phyloP scores from a whole-genome alignment of 2,888 invertebrate genomes.

The Chaitophorus viminalis region DNA sequence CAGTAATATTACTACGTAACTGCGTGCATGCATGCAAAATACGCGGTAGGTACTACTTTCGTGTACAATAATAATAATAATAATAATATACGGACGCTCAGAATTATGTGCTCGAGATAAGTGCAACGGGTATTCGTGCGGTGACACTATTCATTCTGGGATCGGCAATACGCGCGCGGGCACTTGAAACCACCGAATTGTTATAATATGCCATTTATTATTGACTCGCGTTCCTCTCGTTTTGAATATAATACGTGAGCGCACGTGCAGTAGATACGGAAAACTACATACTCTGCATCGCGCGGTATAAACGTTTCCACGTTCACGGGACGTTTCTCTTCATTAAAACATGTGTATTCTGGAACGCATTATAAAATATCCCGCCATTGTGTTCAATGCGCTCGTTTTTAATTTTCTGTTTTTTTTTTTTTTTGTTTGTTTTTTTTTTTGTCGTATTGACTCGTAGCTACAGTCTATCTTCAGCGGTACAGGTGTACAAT shows the following conservation, averaged over 20 bases:
- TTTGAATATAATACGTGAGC: background rate
- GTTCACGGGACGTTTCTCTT: too few species aligned
- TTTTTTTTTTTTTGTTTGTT: too few species aligned
- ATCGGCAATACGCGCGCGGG: background rate
- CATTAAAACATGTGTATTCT: too few species aligned
- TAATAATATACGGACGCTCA: background rate
- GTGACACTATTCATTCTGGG: slow-evolving; percentile 1
- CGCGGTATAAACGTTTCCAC: too few species aligned
- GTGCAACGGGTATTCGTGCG: background rate
- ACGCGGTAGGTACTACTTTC: background rate
- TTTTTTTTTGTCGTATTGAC: too few species aligned
- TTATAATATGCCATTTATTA: slow-evolving; percentile 17
- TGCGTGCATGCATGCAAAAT: background rate
- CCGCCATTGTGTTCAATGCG: too few species aligned
- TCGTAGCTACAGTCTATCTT: too few species aligned
- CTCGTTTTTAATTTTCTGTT: too few species aligned
- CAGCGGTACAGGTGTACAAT: too few species aligned
- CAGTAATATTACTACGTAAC: background rate
- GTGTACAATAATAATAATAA: background rate
- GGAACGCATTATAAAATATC: too few species aligned
- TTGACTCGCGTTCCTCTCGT: slow-evolving; percentile 9
- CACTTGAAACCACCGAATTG: background rate
- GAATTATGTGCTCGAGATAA: slow-evolving; percentile 14
- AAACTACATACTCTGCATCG: too few species aligned
- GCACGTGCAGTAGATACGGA: background rate